Evolutionary conservation across 2,888 invertebrate species (phyloP), one percentile per base, ranked within the genome.

Genomic region (Cantharis lateralis): DNA sequence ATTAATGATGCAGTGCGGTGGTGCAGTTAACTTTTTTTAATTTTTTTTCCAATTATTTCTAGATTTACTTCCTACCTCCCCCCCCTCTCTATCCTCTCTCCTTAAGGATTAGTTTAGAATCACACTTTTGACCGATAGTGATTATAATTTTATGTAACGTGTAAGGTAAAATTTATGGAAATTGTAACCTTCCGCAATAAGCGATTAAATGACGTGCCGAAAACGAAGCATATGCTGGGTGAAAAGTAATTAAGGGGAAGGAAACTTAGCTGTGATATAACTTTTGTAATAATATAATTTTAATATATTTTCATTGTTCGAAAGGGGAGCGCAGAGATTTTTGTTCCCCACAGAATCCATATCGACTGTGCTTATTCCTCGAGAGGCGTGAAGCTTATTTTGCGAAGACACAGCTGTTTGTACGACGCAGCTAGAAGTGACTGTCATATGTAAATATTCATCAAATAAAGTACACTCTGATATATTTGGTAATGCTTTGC

Each of bases 1-100:
- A 73, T 73, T 73, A 73, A 73, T 73, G 69, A 69, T n/a, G 18
- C 62, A 18, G 62, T 32, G 26, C 10, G 26, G 73, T 48, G 48
- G 7, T 48, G n/a, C n/a, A 48, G n/a, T 48, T 48, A n/a, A n/a
- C n/a, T 48, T 48, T 48, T 48, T 32, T n/a, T 48, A n/a, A 5
- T n/a, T n/a, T n/a, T n/a, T 48, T n/a, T 48, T 48, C 13, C 2
- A n/a, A 9, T 24, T 24, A 24, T 24, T 24, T 9, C 24, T 9
- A 24, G 7, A 24, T 24, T 24, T 24, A 24, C 9, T 20, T 20
- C 20, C 7, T 0, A 7, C 9, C 24, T 4, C 9, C 24, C 24
- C 9, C 9, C 24, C 4, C 20, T 4, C 3, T 0, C 20, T 4
- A 2, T 0, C 4, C 4, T 4, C 20, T 20, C 3, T 18, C 18